These are phyloP conservation scores for Diadumene lineata DNA, from an alignment of 92 coral and sea anemone species.

Conservation along the genomic window DNA sequence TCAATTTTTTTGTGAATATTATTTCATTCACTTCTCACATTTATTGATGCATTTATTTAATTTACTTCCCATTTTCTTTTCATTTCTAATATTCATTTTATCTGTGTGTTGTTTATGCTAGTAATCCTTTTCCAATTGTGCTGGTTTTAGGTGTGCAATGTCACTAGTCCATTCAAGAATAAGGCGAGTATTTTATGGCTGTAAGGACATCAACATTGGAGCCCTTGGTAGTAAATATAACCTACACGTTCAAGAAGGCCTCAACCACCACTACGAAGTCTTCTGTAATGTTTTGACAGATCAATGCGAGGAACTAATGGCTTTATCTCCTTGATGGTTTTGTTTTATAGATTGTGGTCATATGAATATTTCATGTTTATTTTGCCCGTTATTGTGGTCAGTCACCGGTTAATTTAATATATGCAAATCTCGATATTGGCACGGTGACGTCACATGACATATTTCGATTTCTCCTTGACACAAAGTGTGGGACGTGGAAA, in stretches of 20 bases:
- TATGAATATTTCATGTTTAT: background rate
- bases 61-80: too few species aligned
- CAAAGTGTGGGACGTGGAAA: background rate
- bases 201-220: constrained; percentile 48
- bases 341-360: background rate
- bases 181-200: constrained; percentile 87
- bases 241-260: constrained; percentile 77
- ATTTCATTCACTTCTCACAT: background rate
- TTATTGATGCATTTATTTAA: too few species aligned
- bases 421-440: constrained; percentile 19
- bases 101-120: too few species aligned
- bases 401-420: constrained; percentile 18
- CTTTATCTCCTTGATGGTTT: background rate
- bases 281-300: constrained; percentile 69
- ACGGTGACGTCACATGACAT: constrained; percentile 27
- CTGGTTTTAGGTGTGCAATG: constrained; percentile 89
- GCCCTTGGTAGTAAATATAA: constrained; percentile 83
- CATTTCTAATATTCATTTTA: too few species aligned
- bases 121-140: background rate
- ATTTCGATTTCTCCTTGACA: constrained; percentile 11
- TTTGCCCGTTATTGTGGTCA: constrained; percentile 6
- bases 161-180: constrained; percentile 92
- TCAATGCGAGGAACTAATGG: constrained; percentile 46
- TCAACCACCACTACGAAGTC: constrained; percentile 93
- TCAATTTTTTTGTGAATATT: constrained; percentile 3